Evolutionary conservation across 2,113 vertebrate genomes (phyloP), one percentile per base, ranked within the genome.

Genomic region (Hippoglossus stenolepis): DNA sequence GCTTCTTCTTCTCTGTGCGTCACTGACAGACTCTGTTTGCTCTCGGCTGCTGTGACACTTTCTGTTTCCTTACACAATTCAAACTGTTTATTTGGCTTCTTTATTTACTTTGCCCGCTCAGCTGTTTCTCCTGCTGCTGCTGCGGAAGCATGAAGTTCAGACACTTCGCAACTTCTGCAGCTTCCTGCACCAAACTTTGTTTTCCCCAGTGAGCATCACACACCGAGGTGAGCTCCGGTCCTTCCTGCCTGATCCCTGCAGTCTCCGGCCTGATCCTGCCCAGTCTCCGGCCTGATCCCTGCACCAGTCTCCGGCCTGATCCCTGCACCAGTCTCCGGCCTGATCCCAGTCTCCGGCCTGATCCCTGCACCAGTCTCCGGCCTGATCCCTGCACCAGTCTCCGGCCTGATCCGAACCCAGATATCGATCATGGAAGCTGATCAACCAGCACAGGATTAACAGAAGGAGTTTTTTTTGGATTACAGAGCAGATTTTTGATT

Each of bases 1-100:
- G 17, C 5, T 5, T 18, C 15, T 49, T 15, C 17, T 15, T 0
- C 10, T 13, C 13, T n/a, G 74, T 59, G 72, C 70, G 79, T 84
- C 84, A 73, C 69, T 53, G 24, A 0, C 24, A 31, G 5, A 7
- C 7, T 53, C 1, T 54, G 53, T 83, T 49, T 45, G 51, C 3
- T 11, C 40, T 9, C n/a, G 2, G 18, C 49, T 0, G 7, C 31
- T 26, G 38, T 35, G 13, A 8, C 59, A 64, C 66, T 54, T 20
- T 0, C 13, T 15, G 31, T 47, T 11, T n/a, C 9, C 8, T n/a
- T 13, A 0, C 5, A 51, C 18, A 7, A 7, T 9, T 51, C 47
- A 51, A 51, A 5, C 17, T 51, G 17, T 51, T 20, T 51, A 17
- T 47, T 20, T 15, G 43, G 7, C 17, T 51, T 2, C 6, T 31